Evolutionary conservation across 1,140 invertebrate species (phyloP), one percentile per base, ranked within the genome.

Genomic region (Dryas iulia): DNA sequence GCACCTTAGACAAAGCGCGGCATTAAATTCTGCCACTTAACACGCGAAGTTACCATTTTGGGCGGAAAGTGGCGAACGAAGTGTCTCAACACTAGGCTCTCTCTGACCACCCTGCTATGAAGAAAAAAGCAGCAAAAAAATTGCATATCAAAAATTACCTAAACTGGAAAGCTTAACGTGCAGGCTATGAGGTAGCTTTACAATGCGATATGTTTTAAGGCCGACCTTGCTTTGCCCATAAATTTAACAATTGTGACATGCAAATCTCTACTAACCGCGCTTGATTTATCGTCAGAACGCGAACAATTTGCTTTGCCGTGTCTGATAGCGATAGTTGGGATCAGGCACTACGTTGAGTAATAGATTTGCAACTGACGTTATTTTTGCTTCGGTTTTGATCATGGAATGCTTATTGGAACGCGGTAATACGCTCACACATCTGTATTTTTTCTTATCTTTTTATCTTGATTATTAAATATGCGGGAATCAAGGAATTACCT

Each of bases 211-310:
- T 71, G 74, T 79, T 82, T 69, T 80, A 73, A 69, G 67, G 54
- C 76, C 83, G 83, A 85, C 84, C 83, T 87, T 87, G 83, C 79
- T 52, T 76, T 77, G 66, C 75, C 74, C 63, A 87, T 86, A 84
- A 87, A 87, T 86, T 80, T 69, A 77, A 76, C 74, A 77, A 72
- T 82, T 82, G 78, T 80, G 85, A 83, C 85, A 88, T 75, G 86
- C 84, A 87, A 88, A 89, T 89, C 82, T 87, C 78, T 72, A 80
- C 78, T 83, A 84, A 89, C 81, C 77, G 79, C 81, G 77, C 60
- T 73, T 85, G 82, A 87, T 86, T 83, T 87, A 87, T 84, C 54
- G 71, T 66, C 69, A 69, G 64, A 85, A 83, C 77, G 77, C 78
- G 73, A 77, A 82, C 77, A 80, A 80, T 86, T 80, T 84, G 71